A percentile compares a stretch with the other conserved stretches of the same genome.
phyloP scores from a whole-genome alignment of 2,888 invertebrate genomes.

The Limnephilus marmoratus region DNA sequence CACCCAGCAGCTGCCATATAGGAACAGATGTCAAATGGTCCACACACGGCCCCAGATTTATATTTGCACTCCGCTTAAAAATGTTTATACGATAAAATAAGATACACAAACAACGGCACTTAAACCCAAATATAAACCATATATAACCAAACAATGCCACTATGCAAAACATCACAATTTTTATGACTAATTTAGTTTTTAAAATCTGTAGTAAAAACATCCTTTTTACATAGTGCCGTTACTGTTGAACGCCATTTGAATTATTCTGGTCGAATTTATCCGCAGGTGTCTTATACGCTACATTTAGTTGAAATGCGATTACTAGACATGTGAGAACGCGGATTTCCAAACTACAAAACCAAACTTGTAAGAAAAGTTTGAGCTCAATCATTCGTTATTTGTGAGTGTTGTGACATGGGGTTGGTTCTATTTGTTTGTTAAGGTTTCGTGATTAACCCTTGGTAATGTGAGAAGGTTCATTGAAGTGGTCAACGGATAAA shows the following conservation, averaged over 20 bases:
- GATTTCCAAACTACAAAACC: slow-evolving; percentile 9
- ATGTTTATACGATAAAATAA: slow-evolving; percentile 44
- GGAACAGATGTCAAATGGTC: slow-evolving; percentile 61
- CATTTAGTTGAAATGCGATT: slow-evolving; percentile 32
- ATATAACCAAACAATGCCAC: neutral
- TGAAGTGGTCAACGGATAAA: slow-evolving; percentile 27
- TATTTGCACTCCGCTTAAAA: slow-evolving; percentile 62
- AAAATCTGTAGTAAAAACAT: neutral
- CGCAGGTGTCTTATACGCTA: slow-evolving; percentile 36
- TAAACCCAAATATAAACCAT: slow-evolving; percentile 6
- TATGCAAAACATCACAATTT: neutral
- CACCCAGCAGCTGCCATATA: slow-evolving; percentile 50
- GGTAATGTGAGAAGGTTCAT: slow-evolving; percentile 38
- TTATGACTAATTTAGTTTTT: neutral
- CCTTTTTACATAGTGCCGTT: neutral
- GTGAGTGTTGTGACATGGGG: neutral
- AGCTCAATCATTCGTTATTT: neutral
- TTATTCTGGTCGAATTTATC: slow-evolving; percentile 5
- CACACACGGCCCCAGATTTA: slow-evolving; percentile 50
- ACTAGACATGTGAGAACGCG: slow-evolving; percentile 35
- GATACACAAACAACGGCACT: slow-evolving; percentile 46
- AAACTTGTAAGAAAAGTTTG: neutral
- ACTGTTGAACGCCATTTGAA: neutral
- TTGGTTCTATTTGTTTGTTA: neutral
- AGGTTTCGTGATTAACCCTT: neutral